Evolutionary conservation across 2,888 invertebrate genomes (phyloP), one percentile per base, ranked within the genome.

Genomic region (Apotomis betuletana): DNA sequence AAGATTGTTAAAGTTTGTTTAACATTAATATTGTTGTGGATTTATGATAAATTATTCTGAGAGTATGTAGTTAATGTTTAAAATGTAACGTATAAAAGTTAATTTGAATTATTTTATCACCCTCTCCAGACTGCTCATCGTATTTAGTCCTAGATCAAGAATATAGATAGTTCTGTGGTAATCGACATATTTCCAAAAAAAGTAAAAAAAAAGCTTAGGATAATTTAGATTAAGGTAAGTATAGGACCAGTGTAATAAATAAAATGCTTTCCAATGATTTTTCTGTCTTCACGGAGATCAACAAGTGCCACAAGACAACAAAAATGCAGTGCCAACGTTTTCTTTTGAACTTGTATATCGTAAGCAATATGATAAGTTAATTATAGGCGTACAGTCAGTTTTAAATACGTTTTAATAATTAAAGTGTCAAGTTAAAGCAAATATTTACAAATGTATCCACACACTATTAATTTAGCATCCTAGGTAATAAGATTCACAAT

Each of bases 1-100:
- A 96, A 96, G 96, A 95, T 96, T 95, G 95, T 96, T 96, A 94
- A 95, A 89, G 88, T 91, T 92, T 93, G 90, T 91, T 93, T 92
- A 87, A 91, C 92, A 90, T 89, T 92, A 89, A 89, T 90, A 85
- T 91, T 91, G 91, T 92, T 92, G 91, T 90, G 90, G 90, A 90
- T 90, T 89, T 90, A 90, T 89, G 88, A 89, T 90, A 91, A 92
- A 92, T 91, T 92, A 91, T 91, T 91, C 88, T 89, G 91, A 88
- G 87, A 87, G 85, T 79, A 73, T 72, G 73, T 91, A 90, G 89
- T 87, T 88, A 88, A 88, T 88, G 84, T 87, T 85, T 90, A 89
- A 88, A 80, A 81, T 85, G 83, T 88, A 89, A 85, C 81, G 81
- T 89, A 87, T 86, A 83, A 86, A 81, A 83, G 79, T 89, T 89